Percentiles rank a stretch among this genome's conserved stretches.
phyloP scores from a whole-genome alignment of 2,888 invertebrate genomes.

The Campoplex nolae region DNA sequence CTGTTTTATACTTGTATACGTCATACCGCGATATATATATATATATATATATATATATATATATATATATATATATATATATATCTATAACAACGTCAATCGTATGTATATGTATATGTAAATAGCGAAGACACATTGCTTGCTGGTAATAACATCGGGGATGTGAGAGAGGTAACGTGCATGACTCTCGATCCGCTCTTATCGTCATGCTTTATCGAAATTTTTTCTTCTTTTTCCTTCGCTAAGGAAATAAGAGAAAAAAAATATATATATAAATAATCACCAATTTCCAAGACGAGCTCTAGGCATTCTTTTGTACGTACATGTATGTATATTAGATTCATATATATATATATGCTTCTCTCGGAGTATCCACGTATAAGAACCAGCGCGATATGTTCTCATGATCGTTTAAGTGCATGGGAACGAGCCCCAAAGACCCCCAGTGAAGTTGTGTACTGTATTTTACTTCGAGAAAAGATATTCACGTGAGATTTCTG shows the following conservation, averaged over 20 bases:
- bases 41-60: not conserved
- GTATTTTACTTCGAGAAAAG: slow-evolving; percentile 24
- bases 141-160: slow-evolving; percentile 41
- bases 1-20: slow-evolving; percentile 21
- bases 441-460: slow-evolving; percentile 42
- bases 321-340: not conserved
- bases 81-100: not conserved
- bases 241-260: slow-evolving; percentile 22
- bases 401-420: slow-evolving; percentile 53
- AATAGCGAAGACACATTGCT: slow-evolving; percentile 23
- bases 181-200: slow-evolving; percentile 59
- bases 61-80: not conserved
- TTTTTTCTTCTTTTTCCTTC: slow-evolving; percentile 40
- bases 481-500: slow-evolving; percentile 57
- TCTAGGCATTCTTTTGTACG: slow-evolving; percentile 35
- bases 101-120: slow-evolving; percentile 11
- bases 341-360: not conserved
- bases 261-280: not conserved
- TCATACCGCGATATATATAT: not conserved
- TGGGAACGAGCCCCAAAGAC: slow-evolving; percentile 57
- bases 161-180: slow-evolving; percentile 36
- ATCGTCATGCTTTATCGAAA: slow-evolving; percentile 59
- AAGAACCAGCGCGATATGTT: slow-evolving; percentile 33
- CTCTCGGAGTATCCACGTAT: not conserved
- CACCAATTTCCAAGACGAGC: slow-evolving; percentile 59